A percentile compares a stretch with the other conserved stretches of the same genome.
phyloP scores from a whole-genome alignment of 2,888 invertebrate species.

The Trachelus iudaicus region DNA sequence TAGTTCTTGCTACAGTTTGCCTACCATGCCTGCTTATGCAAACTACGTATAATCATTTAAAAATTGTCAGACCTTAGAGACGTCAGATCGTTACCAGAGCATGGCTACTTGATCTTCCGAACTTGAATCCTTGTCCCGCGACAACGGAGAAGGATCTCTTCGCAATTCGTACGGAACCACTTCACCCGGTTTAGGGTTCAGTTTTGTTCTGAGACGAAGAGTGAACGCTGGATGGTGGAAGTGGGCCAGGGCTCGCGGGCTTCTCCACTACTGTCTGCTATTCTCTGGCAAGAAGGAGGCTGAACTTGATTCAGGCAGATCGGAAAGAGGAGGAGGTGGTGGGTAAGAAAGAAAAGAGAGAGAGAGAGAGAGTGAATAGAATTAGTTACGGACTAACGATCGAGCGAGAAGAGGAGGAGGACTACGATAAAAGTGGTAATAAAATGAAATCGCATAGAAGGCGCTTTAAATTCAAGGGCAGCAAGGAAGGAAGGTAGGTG shows the following conservation, averaged over 20 bases:
- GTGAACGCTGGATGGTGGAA: conserved; percentile 11
- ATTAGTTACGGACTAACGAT: background rate
- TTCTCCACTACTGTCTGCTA: background rate
- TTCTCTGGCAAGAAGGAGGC: background rate
- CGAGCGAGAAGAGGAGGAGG: conserved; percentile 5
- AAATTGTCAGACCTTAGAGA: background rate
- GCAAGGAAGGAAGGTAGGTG: conserved; percentile 42
- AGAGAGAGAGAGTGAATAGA: conserved; percentile 12
- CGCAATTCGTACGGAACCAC: no score
- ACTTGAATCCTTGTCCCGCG: background rate
- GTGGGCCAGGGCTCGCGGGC: conserved; percentile 33
- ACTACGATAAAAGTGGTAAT: conserved; percentile 31
- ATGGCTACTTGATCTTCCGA: background rate
- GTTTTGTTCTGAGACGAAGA: background rate
- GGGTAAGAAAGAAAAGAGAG: conserved; percentile 4
- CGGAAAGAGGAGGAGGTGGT: background rate
- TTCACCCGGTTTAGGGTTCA: background rate
- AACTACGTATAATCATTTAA: conserved; percentile 27
- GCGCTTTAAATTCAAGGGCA: conserved; percentile 50
- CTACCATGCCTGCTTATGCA: conserved; percentile 29
- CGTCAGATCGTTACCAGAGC: background rate
- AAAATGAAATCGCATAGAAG: conserved; percentile 43
- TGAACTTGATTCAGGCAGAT: background rate
- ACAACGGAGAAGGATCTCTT: background rate
- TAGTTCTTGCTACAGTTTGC: conserved; percentile 21